Evolutionary conservation across 2,888 invertebrate species (phyloP).

Genomic region (Agriopis leucophaearia): DNA sequence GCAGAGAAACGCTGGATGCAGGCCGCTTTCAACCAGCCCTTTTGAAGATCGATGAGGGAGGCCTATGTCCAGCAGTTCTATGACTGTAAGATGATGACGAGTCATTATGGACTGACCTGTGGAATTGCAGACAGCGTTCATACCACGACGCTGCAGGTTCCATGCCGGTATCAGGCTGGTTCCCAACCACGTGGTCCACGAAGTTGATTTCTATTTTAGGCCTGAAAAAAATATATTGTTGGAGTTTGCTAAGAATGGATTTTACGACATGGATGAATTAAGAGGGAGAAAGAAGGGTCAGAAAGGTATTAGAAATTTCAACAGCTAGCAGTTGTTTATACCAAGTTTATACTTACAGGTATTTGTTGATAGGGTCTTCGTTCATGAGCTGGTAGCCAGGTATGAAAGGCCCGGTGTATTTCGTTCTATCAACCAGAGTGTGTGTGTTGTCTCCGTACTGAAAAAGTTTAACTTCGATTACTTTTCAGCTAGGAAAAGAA

Average conservation of each 20-base stretch:
- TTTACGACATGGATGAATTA: too few species aligned
- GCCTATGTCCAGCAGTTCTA: too few species aligned
- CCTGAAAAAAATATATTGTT: slow-evolving; percentile 80
- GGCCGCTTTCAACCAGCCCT: too few species aligned
- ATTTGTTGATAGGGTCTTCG: slow-evolving; percentile 87
- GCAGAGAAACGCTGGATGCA: too few species aligned
- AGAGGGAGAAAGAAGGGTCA: too few species aligned
- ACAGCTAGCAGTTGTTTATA: too few species aligned
- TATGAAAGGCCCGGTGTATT: slow-evolving; percentile 94
- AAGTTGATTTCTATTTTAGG: slow-evolving; percentile 92
- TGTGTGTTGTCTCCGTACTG: slow-evolving; percentile 99
- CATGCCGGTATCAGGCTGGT: slow-evolving; percentile 98
- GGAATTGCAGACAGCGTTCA: slow-evolving; percentile 87
- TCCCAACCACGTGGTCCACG: slow-evolving; percentile 98
- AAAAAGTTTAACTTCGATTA: slow-evolving; percentile 43
- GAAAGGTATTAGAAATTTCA: too few species aligned
- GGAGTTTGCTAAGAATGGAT: too few species aligned
- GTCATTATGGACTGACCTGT: slow-evolving; percentile 68
- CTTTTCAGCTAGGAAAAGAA: not conserved
- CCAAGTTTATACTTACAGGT: slow-evolving; percentile 87
- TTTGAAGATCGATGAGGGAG: too few species aligned
- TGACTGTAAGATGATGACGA: too few species aligned
- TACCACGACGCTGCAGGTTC: slow-evolving; percentile 95
- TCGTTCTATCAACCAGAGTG: slow-evolving; percentile 95
- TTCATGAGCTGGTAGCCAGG: slow-evolving; percentile 90